These are phyloP conservation scores for Dexiosoma caninum DNA, from an alignment of 2,888 invertebrate genomes.

Conservation along the genomic window DNA sequence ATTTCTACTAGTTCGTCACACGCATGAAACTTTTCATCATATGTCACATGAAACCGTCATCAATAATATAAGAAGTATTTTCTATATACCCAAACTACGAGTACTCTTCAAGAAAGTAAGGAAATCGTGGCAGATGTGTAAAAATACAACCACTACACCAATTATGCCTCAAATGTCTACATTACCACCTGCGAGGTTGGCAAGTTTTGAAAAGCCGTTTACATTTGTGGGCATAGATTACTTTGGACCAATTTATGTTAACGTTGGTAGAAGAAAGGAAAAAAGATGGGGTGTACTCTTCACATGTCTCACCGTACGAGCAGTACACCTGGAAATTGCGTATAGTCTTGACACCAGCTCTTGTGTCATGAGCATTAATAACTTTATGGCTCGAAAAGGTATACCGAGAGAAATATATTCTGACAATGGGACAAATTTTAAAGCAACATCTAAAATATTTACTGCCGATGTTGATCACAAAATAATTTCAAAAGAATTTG, in stretches of 20 bases:
- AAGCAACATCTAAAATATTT: constrained; percentile 29
- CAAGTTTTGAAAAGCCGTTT: constrained; percentile 19
- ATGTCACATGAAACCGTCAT: constrained; percentile 41
- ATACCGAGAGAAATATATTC: constrained; percentile 31
- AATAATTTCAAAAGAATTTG: too few species aligned
- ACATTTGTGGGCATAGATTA: constrained; percentile 46
- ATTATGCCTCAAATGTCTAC: constrained; percentile 35
- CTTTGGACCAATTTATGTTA: constrained; percentile 46
- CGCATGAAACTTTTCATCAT: too few species aligned
- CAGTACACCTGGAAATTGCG: constrained; percentile 35
- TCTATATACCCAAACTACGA: constrained; percentile 39
- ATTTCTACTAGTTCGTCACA: too few species aligned
- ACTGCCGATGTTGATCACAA: constrained; percentile 11
- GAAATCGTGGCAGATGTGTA: constrained; percentile 57
- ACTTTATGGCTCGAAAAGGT: constrained; percentile 46
- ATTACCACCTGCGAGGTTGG: constrained; percentile 38
- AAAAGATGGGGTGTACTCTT: constrained; percentile 49
- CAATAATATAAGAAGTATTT: constrained; percentile 38
- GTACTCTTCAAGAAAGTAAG: constrained; percentile 52
- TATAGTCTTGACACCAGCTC: too few species aligned
- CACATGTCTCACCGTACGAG: constrained; percentile 53
- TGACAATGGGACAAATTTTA: constrained; percentile 60
- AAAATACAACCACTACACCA: constrained; percentile 50
- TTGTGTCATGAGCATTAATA: constrained; percentile 46
- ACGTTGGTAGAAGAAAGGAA: constrained; percentile 38